These are phyloP conservation scores for Tigriopus japonicus DNA, from an alignment of 1,140 invertebrate species.

Conservation along the genomic window DNA sequence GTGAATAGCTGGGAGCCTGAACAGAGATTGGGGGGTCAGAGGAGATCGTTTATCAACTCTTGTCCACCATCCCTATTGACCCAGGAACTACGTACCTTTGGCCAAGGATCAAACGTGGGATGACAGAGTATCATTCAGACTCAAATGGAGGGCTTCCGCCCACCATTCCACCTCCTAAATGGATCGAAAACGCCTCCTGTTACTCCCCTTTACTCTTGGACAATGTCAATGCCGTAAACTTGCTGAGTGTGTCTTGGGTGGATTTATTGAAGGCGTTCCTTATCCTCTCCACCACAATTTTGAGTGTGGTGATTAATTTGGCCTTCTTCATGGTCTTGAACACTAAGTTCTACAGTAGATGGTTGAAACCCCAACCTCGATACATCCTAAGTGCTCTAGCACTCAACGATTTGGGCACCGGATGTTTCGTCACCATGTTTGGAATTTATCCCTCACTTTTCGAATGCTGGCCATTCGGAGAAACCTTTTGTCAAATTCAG, in stretches of 20 bases:
- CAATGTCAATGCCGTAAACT: background rate
- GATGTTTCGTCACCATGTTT: slow-evolving; percentile 56
- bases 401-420: slow-evolving; percentile 61
- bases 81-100: no score
- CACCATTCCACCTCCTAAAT: background rate
- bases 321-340: slow-evolving; percentile 62
- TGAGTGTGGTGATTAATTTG: slow-evolving; percentile 51
- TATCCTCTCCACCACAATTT: slow-evolving; percentile 47
- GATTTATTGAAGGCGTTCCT: slow-evolving; percentile 45
- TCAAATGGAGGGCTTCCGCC: background rate
- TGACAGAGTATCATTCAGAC: no score
- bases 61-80: no score
- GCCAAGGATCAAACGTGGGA: no score
- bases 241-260: slow-evolving; percentile 33
- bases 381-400: slow-evolving; percentile 61
- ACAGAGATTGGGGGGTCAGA: no score
- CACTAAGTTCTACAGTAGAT: slow-evolving; percentile 53
- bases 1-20: no score
- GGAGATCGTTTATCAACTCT: no score
- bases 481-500: slow-evolving; percentile 70
- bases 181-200: background rate
- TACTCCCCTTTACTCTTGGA: background rate
- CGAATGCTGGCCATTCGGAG: slow-evolving; percentile 69
- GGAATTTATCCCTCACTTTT: slow-evolving; percentile 55
- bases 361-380: slow-evolving; percentile 61